Evolutionary conservation across 2,113 vertebrate genomes (phyloP).

Genomic region (Corvus hawaiiensis): DNA sequence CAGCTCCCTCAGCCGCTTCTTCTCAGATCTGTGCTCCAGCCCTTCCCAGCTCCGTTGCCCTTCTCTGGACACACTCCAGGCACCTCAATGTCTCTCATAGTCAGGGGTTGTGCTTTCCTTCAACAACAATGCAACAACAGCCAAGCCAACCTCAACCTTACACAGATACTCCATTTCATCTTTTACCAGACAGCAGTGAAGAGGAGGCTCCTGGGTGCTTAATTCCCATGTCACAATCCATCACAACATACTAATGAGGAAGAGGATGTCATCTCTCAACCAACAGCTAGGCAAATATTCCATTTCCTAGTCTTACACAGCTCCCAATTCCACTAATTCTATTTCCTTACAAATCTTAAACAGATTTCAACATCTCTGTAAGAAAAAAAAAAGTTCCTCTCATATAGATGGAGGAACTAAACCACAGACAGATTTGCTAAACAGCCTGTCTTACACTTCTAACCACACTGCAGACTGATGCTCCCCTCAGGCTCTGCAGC

Average conservation of each 20-base stretch:
- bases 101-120: not conserved
- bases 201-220: not conserved
- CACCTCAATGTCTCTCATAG: not conserved
- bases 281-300: not conserved
- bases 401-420: not conserved
- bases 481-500: not conserved
- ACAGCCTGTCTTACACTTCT: not conserved
- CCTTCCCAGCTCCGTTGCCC: fast-evolving
- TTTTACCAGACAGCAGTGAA: not conserved
- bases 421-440: not conserved
- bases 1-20: not conserved
- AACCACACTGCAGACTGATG: not conserved
- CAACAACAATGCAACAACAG: not conserved
- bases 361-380: not conserved
- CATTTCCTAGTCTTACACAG: not conserved
- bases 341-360: not conserved
- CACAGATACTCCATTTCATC: not conserved
- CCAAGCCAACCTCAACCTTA: not conserved
- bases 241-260: not conserved
- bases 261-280: not conserved
- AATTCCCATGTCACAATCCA: not conserved
- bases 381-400: not conserved
- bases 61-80: not conserved
- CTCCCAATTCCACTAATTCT: not conserved
- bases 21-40: not conserved